Conservation (phyloP, 2,888 invertebrate genomes). For the Phoenoteleia sp. region DNA sequence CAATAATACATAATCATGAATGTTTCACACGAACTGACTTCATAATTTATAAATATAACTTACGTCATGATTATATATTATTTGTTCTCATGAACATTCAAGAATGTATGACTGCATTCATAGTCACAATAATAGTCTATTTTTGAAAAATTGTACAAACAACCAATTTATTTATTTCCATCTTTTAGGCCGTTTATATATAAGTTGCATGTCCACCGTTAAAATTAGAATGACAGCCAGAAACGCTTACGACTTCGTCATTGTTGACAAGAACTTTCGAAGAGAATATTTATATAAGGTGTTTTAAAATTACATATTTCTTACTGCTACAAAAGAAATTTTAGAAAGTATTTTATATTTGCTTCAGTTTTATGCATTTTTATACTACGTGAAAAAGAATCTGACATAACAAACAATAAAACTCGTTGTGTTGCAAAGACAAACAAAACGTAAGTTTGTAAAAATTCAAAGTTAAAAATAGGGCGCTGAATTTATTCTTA, state of each 20-base stretch:
- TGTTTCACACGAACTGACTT: neutral
- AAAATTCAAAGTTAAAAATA: slow-evolving; percentile 33
- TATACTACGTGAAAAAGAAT: too few species aligned
- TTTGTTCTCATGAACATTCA: neutral
- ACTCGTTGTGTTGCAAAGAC: neutral
- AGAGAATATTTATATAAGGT: neutral
- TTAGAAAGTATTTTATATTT: too few species aligned
- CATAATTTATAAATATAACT: slow-evolving; percentile 30
- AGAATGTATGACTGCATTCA: neutral
- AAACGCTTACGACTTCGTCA: neutral
- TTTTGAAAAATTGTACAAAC: slow-evolving; percentile 40
- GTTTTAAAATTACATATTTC: neutral
- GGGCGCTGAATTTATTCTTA: slow-evolving; percentile 21
- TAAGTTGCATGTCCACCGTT: neutral
- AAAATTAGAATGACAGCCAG: slow-evolving; percentile 36
- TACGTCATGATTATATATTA: slow-evolving; percentile 12
- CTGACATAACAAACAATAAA: neutral
- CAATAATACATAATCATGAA: neutral
- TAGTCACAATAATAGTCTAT: slow-evolving; percentile 30
- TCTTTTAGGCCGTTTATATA: slow-evolving; percentile 27
- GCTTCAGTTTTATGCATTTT: too few species aligned
- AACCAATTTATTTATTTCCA: slow-evolving; percentile 24
- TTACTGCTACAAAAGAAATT: too few species aligned
- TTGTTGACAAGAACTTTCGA: slow-evolving; percentile 12
- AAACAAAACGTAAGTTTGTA: slow-evolving; percentile 5